phyloP scores from a whole-genome alignment of 2,113 vertebrate species.

The Tachycineta bicolor region DNA sequence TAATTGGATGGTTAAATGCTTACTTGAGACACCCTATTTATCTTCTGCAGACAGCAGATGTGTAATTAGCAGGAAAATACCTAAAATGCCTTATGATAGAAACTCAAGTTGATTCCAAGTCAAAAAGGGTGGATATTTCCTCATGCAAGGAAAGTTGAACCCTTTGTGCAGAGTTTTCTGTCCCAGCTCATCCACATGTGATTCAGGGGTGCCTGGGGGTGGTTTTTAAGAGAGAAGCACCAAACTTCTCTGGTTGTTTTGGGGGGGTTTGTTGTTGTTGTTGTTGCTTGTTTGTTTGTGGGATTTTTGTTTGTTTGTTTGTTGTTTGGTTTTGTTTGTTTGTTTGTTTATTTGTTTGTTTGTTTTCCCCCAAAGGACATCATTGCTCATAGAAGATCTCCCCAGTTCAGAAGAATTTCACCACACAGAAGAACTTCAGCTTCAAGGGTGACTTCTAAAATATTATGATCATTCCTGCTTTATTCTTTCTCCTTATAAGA shows the following conservation, averaged over 20 bases:
- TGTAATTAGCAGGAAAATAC: not conserved
- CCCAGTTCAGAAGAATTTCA: not conserved
- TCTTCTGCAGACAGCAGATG: not conserved
- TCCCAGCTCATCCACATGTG: not conserved
- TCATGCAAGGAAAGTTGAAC: not conserved
- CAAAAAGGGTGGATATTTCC: not conserved
- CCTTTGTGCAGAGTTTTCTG: not conserved
- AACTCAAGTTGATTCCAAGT: not conserved
- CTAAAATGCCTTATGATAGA: not conserved
- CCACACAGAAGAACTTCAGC: not conserved
- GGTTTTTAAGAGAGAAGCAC: rapidly evolving
- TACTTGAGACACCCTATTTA: not conserved
- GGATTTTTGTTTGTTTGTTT: too few species aligned
- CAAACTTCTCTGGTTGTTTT: rapidly evolving
- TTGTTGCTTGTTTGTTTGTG: too few species aligned
- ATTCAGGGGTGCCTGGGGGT: rapidly evolving
- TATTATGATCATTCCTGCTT: not conserved
- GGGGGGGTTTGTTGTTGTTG: too few species aligned
- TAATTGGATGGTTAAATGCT: slow-evolving; percentile 8
- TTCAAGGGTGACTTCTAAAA: not conserved
- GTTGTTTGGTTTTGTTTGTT: too few species aligned
- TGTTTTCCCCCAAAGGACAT: too few species aligned
- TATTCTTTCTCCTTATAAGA: not conserved
- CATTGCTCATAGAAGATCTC: not conserved
- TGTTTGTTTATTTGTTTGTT: too few species aligned